Base-by-base conservation (phyloP, 2,888 invertebrate genomes). In the Andrena dorsata region DNA sequence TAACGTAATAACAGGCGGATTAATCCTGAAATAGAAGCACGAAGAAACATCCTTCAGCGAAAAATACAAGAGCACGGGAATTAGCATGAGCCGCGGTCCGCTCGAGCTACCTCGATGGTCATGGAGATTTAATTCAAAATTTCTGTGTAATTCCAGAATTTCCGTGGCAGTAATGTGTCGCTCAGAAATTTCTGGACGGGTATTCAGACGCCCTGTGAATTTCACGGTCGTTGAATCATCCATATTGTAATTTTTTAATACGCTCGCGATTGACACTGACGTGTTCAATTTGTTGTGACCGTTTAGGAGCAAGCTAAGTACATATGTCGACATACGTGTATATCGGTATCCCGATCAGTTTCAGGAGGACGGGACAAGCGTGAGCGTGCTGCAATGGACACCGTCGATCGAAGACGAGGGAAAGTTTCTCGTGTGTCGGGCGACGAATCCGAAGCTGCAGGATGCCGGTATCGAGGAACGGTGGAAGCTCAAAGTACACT, bases 371-470 rank as follows among this genome's bases (percentile, higher is more conserved):
- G 88, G 89, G 56, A 89, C 85, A 81, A 89, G 90, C 84, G 76
- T 90, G 73, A 91, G 90, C 83, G 86, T 97, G 91, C 95, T 98
- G 89, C 96, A 97, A 90, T 96, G 97, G 94, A 96, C 96, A 85
- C 98, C 98, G 70, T 96, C 96, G 88, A 96, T 97, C 90, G 98
- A 98, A 92, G 98, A 98, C 94, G 98, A 98, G 93, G 98, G 98
- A 90, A 98, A 97, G 95, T 97, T 97, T 95, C 96, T 98, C 94
- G 97, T 97, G 88, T 98, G 98, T 94, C 96, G 97, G 87, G 97
- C 98, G 68, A 97, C 97, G 95, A 98, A 98, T 95, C 97, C 97
- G 93, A 96, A 96, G 94, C 97, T 98, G 93, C 96, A 96, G 80
- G 97, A 97, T 94, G 97, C 97, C 85, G 96, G 97, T 83, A 96